Evolutionary conservation across 2,888 invertebrate genomes (phyloP), one percentile per base, ranked within the genome.

Genomic region (Latrodectus hesperus): DNA sequence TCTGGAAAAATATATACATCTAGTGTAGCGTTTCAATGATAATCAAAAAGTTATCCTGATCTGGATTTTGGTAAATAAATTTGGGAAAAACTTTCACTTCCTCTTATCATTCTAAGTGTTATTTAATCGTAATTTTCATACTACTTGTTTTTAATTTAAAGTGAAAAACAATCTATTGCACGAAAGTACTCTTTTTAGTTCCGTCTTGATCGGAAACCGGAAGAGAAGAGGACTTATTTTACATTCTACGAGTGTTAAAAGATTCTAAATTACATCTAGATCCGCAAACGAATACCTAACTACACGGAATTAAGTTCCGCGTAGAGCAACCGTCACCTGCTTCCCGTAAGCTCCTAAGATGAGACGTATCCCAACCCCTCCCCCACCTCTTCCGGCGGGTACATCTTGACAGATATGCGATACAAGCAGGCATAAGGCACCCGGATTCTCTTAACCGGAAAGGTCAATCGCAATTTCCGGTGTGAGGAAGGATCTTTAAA

Each of bases 391-490:
- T 60, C 60, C 60, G 60, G 60, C 10, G 11, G 60, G 60, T 12
- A 60, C 60, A 60, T 60, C 60, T 60, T 60, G n/a, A 60, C 60
- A 60, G 12, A n/a, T 60, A 60, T 6, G 60, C 12, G 12, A 60
- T n/a, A 38, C 38, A 38, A 6, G 1, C 38, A 38, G 38, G 10
- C 60, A 60, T 60, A 60, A 9, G 12, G 60, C 65, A 74, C 81
- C 81, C 81, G 81, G 81, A 81, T 74, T 60, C 60, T 60, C 73
- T 81, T 16, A 73, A 67, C 81, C 81, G 81, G 81, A 81, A 81
- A 67, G 81, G 81, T 81, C 81, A 81, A 26, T 73, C 38, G 72
- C 17, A 26, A 65, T 67, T 81, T 74, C 74, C 74, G 81, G 81
- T 74, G 72, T 49, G 64, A 68, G 52, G 68, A 16, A 53, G 22